Conservation (phyloP, 1,140 invertebrate species). For the Caerostris darwini region DNA sequence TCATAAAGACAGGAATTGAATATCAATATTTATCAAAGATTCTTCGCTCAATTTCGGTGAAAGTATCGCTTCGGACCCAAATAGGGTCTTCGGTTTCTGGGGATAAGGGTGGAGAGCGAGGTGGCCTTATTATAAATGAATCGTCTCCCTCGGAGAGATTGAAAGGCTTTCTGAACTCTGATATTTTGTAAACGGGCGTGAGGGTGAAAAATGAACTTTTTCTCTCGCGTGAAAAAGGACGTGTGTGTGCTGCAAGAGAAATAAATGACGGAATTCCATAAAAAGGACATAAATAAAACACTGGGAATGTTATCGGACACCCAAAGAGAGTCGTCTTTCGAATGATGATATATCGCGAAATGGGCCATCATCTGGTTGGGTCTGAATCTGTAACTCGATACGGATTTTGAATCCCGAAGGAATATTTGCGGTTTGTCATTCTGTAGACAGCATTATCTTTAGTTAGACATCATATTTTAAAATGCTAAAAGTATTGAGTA, state of each 20-base stretch:
- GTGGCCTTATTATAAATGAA: conserved; percentile 37
- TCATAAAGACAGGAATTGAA: conserved; percentile 43
- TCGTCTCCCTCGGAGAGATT: not conserved
- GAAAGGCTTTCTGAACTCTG: conserved; percentile 51
- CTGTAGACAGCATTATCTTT: too few relatives aligned
- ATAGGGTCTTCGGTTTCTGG: not conserved
- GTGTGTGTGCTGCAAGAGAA: not conserved
- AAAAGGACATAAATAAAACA: conserved; percentile 23
- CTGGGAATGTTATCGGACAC: conserved; percentile 14
- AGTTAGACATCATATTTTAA: too few relatives aligned
- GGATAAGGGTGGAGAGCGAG: not conserved
- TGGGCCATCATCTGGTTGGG: not conserved
- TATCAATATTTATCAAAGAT: conserved; percentile 32
- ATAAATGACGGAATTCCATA: conserved; percentile 20
- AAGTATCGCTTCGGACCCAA: not conserved
- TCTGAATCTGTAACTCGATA: not conserved
- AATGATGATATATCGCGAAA: not conserved
- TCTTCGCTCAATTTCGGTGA: conserved; percentile 40
- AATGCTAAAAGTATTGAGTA: too few relatives aligned
- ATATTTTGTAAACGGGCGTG: conserved; percentile 42
- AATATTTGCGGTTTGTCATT: too few relatives aligned
- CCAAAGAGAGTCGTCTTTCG: not conserved
- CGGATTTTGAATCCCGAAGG: not conserved
- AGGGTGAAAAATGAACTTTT: conserved; percentile 55
- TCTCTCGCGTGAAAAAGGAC: not conserved